Conservation (phyloP, 2,888 invertebrate species). For the Drosophila neoperkinsi region DNA sequence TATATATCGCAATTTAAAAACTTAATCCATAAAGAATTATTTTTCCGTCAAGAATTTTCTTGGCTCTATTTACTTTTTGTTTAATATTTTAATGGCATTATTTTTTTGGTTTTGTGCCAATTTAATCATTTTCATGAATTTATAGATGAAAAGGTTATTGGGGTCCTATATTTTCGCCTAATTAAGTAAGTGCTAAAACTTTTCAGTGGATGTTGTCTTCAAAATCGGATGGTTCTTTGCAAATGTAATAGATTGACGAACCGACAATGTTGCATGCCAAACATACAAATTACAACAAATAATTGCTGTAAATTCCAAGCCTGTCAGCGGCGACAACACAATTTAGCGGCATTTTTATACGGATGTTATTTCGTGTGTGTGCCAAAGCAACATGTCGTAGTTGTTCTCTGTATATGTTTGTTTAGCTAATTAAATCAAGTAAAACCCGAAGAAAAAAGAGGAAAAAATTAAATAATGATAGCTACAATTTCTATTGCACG, state of each 20-base stretch:
- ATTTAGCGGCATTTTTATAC: conserved; percentile 46
- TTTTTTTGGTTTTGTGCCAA: not conserved
- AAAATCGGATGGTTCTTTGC: conserved; percentile 5
- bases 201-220: not conserved
- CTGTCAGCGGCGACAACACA: conserved; percentile 68
- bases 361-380: conserved; percentile 30
- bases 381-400: conserved; percentile 67
- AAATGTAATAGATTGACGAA: conserved; percentile 12
- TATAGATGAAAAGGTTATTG: not conserved
- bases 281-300: conserved; percentile 29
- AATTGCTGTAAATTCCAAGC: conserved; percentile 65
- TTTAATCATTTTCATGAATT: not conserved
- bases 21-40: not conserved
- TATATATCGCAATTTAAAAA: not conserved
- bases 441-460: conserved; percentile 15
- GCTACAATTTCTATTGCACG: conserved; percentile 18
- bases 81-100: not conserved
- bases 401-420: conserved; percentile 34
- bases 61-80: not conserved
- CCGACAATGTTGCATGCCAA: conserved; percentile 12
- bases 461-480: conserved; percentile 10
- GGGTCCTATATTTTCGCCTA: not conserved
- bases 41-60: not conserved
- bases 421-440: conserved; percentile 74
- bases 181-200: not conserved